Percentiles rank a stretch among this genome's conserved stretches.
Evolutionary conservation across 2,888 invertebrate genomes (phyloP).

Genomic region (Acheta domesticus): DNA sequence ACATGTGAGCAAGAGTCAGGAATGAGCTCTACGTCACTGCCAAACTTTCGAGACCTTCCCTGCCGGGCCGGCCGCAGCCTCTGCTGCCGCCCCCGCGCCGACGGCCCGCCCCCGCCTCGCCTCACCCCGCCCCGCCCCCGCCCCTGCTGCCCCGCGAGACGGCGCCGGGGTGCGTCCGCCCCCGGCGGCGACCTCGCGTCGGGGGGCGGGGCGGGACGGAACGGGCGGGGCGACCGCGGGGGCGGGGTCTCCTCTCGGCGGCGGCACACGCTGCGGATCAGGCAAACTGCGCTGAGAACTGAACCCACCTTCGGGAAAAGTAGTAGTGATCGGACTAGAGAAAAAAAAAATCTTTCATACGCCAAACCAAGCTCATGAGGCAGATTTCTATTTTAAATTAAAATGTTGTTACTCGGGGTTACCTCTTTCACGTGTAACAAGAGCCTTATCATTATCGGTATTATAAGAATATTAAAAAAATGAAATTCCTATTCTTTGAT

Average conservation of each 20-base stretch:
- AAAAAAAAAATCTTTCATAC: not conserved
- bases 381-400: not conserved
- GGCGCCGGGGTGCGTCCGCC: too few relatives aligned
- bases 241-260: too few relatives aligned
- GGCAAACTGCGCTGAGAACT: not conserved
- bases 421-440: not conserved
- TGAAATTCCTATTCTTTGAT: not conserved
- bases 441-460: constrained; percentile 9
- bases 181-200: too few relatives aligned
- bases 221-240: too few relatives aligned
- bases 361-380: not conserved
- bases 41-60: constrained; percentile 10
- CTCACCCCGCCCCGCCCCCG: too few relatives aligned
- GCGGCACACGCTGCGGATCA: not conserved
- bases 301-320: not conserved
- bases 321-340: constrained; percentile 6
- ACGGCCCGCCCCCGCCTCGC: too few relatives aligned
- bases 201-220: too few relatives aligned
- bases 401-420: not conserved
- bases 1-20: constrained; percentile 18
- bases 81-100: not conserved
- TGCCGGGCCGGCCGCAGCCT: not conserved
- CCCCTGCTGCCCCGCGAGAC: too few relatives aligned
- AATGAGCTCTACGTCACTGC: constrained; percentile 18
- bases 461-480: not conserved